Evolutionary conservation across 2,113 vertebrate species (phyloP), one percentile per base, ranked within the genome.

Genomic region (Aythya baeri): DNA sequence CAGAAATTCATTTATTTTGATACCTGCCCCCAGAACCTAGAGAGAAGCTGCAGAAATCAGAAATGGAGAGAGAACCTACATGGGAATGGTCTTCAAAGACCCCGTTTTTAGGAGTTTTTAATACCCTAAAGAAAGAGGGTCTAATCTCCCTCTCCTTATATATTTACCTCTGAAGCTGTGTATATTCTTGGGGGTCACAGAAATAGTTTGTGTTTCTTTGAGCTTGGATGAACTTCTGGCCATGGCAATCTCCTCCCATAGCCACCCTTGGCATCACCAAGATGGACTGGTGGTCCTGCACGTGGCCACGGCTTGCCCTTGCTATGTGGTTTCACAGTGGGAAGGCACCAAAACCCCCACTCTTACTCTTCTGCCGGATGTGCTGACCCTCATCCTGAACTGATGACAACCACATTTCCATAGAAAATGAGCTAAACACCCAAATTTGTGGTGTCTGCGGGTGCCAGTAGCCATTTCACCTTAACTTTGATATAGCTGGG

Each of bases 271-370:
- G 50, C 46, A 18, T 4, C 17, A 34, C 10, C 57, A 17, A 27
- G 29, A 38, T 13, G 21, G 29, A 36, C 43, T 26, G 8, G 18
- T 72, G 36, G 70, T 29, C 44, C 12, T 9, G 6, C 25, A n/a
- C 0, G 0, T 13, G 16, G 25, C 14, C 32, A 29, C 13, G 17
- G 57, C 18, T 22, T 21, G 14, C 34, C 8, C 10, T 18, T 49
- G 46, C 26, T 6, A 7, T 15, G 16, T 23, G 2, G 11, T 54
- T 63, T 34, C 71, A 49, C 16, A 41, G 58, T 1, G 6, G 63
- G 59, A 55, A 71, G 41, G 26, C 12, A 66, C 32, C 68, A 57
- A 72, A 66, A 26, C 11, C 11, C 1, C 29, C 1, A 1, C 13
- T 44, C 10, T 31, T 13, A 4, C 13, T 25, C 65, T 23, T 52